A percentile compares a stretch with the other conserved stretches of the same genome.
Conservation (phyloP, 2,797 vertebrate genomes). For the Trichosurus vulpecula region DNA sequence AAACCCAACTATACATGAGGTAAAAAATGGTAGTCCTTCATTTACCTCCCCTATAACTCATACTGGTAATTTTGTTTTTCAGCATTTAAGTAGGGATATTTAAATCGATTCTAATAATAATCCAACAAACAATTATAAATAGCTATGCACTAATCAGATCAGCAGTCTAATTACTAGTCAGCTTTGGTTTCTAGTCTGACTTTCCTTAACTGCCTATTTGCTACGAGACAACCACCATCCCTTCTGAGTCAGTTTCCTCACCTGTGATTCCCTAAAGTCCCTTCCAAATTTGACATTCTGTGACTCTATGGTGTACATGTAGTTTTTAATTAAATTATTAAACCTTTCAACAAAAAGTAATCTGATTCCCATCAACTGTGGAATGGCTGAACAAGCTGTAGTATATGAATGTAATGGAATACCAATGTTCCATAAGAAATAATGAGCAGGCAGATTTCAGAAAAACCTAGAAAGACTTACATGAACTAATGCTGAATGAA, state of each 20-base stretch:
- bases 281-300: background rate
- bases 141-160: background rate
- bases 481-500: too few relatives aligned
- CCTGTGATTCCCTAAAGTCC: background rate
- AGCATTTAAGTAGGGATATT: background rate
- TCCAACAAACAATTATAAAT: background rate
- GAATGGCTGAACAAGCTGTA: too few relatives aligned
- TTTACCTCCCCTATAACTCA: slow-evolving; percentile 7
- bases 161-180: background rate
- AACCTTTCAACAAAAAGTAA: slow-evolving; percentile 53
- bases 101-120: background rate
- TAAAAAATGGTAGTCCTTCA: background rate
- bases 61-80: background rate
- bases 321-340: background rate
- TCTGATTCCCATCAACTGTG: background rate
- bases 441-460: too few relatives aligned
- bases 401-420: too few relatives aligned
- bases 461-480: too few relatives aligned
- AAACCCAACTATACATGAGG: background rate
- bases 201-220: background rate
- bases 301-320: background rate
- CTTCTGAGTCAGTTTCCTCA: background rate
- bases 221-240: background rate
- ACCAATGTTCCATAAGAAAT: too few relatives aligned
- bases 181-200: background rate